Evolutionary conservation across 2,888 invertebrate genomes (phyloP), one percentile per base, ranked within the genome.

Genomic region (Acanthoscelides obtectus): DNA sequence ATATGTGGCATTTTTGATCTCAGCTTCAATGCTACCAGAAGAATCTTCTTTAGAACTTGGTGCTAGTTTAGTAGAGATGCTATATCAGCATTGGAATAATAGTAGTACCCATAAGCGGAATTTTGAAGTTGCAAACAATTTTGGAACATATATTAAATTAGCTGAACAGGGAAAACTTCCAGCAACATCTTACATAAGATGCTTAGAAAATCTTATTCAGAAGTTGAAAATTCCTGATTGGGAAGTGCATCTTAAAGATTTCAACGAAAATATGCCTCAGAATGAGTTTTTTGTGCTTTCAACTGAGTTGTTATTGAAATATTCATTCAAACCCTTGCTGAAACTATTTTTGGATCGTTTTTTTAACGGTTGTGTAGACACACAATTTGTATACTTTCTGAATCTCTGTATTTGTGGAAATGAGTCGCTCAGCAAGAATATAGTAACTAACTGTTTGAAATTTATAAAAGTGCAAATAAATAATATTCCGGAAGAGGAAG

Each of bases 141-240:
- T 45, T 45, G 45, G 45, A 12, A 45, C 45, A 12, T 45, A 12
- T 45, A 17, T 45, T 45, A 45, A 17, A 45, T 45, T 81, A 19
- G 85, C 88, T 1, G 85, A 82, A 66, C 82, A 84, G 64, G 85
- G 88, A 67, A 85, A 85, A 75, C 87, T 91, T 75, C 85, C 90
- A 0, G 85, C 91, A 76, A 87, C 89, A 81, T 85, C 89, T 0
- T 87, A 89, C 79, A 86, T 89, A 64, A 86, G 88, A 75, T 88
- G 90, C 72, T 83, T 91, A 69, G 79, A 83, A 0, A 86, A 85
- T 69, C 83, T 91, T 0, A 87, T 89, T 69, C 81, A 83, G 63
- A 87, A 87, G 74, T 87, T 89, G 69, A 81, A 86, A 74, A 83
- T 87, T 20, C 80, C 82, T 0, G 75, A 81, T 22, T 82, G 88